These are phyloP conservation scores for Temnothorax rugatulus DNA, from an alignment of 2,888 invertebrate genomes.

Conservation along the genomic window DNA sequence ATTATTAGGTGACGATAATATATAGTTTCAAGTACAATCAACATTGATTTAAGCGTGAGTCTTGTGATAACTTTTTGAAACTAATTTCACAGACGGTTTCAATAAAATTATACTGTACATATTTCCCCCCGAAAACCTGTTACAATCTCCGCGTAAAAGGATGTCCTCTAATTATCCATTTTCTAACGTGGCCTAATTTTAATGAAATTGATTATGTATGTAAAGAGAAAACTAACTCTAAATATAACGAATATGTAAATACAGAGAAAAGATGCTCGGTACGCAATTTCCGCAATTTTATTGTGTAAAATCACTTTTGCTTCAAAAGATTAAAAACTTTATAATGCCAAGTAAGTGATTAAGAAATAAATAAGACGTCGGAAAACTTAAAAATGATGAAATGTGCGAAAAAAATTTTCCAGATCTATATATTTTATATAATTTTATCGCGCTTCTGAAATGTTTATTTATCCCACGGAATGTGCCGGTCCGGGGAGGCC, in stretches of 20 bases:
- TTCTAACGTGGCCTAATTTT: background rate
- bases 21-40: slow-evolving; percentile 13
- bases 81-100: background rate
- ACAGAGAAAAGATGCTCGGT: background rate
- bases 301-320: background rate
- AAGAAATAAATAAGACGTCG: background rate
- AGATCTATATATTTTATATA: no score
- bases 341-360: background rate
- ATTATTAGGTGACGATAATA: slow-evolving; percentile 17
- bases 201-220: slow-evolving; percentile 3
- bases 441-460: no score
- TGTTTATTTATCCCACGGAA: slow-evolving; percentile 5
- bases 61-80: slow-evolving; percentile 39
- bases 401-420: background rate
- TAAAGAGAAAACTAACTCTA: background rate
- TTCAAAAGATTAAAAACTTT: background rate
- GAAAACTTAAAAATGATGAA: background rate
- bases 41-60: background rate
- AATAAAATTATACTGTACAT: slow-evolving; percentile 52
- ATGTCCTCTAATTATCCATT: background rate
- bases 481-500: no score
- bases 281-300: background rate
- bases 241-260: slow-evolving; percentile 11
- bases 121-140: slow-evolving; percentile 5
- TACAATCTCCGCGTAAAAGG: background rate